phyloP scores from a whole-genome alignment of 2,113 vertebrate genomes.

The Tauraco erythrolophus region DNA sequence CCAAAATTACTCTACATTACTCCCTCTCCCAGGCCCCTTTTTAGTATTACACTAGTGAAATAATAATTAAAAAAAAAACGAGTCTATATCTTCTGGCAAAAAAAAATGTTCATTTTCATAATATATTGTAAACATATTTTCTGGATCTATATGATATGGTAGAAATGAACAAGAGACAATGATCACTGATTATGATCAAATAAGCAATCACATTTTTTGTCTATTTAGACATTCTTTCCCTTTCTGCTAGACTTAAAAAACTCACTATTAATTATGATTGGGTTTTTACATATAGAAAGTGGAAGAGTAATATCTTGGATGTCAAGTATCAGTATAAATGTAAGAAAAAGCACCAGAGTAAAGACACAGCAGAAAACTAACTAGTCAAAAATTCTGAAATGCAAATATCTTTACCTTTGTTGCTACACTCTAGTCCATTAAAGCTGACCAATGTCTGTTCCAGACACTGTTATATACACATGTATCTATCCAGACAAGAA shows the following conservation, averaged over 20 bases:
- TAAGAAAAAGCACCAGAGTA: not conserved
- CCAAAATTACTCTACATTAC: not conserved
- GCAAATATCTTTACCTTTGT: not conserved
- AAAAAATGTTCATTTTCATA: not conserved
- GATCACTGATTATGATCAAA: not conserved
- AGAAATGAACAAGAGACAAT: not conserved
- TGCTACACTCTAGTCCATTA: not conserved
- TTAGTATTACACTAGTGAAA: too few relatives aligned
- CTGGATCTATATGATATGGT: not conserved
- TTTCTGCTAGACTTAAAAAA: not conserved
- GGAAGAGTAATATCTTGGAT: not conserved
- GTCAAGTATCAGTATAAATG: not conserved
- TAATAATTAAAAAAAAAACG: too few relatives aligned
- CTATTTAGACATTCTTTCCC: not conserved
- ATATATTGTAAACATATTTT: not conserved
- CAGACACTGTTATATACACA: too few relatives aligned
- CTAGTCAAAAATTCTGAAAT: not conserved
- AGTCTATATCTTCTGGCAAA: not conserved
- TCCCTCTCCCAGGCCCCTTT: not conserved
- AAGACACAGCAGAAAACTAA: not conserved
- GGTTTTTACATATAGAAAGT: not conserved
- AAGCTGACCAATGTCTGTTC: not conserved
- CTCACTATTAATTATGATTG: rapidly evolving
- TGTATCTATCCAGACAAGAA: not conserved
- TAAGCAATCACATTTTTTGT: not conserved